Conservation (phyloP, 2,888 invertebrate species). For the Nebria brevicollis region DNA sequence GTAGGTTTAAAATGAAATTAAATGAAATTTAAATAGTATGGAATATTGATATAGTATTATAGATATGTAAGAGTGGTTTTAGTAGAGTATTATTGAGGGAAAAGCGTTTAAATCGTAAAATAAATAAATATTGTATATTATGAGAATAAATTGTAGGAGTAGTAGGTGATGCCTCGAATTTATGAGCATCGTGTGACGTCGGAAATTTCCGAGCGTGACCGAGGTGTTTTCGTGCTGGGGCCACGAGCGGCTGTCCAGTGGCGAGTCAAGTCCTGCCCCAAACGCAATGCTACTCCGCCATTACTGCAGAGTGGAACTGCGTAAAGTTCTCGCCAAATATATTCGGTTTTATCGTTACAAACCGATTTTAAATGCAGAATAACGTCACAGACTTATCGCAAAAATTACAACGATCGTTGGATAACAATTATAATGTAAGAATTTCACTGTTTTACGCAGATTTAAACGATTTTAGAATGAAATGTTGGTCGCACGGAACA, state of each 20-base stretch:
- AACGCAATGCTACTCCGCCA: constrained; percentile 66
- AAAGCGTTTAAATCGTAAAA: background rate
- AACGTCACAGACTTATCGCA: constrained; percentile 91
- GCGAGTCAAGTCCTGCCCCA: constrained; percentile 63
- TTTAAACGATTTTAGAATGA: constrained; percentile 53
- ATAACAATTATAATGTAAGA: constrained; percentile 98
- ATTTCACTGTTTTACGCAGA: constrained; percentile 53
- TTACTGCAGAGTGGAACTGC: constrained; percentile 63
- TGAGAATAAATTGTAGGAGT: constrained; percentile 3
- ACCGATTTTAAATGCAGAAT: constrained; percentile 79
- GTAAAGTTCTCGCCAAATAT: constrained; percentile 62
- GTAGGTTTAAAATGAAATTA: background rate
- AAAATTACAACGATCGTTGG: constrained; percentile 95
- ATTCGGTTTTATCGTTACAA: constrained; percentile 64
- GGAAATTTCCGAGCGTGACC: constrained; percentile 32
- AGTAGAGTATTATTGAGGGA: background rate
- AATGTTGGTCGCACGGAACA: constrained; percentile 15
- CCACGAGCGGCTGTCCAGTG: constrained; percentile 55
- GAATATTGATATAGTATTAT: background rate
- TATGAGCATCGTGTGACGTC: constrained; percentile 32
- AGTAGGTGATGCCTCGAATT: background rate
- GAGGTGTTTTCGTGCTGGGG: constrained; percentile 42
- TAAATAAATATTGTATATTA: constrained; percentile 18
- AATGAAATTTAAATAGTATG: background rate
- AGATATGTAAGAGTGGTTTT: background rate